A percentile compares a stretch with the other conserved stretches of the same genome.
phyloP scores from a whole-genome alignment of 2,113 vertebrate species.

The Lethenteron reissneri region DNA sequence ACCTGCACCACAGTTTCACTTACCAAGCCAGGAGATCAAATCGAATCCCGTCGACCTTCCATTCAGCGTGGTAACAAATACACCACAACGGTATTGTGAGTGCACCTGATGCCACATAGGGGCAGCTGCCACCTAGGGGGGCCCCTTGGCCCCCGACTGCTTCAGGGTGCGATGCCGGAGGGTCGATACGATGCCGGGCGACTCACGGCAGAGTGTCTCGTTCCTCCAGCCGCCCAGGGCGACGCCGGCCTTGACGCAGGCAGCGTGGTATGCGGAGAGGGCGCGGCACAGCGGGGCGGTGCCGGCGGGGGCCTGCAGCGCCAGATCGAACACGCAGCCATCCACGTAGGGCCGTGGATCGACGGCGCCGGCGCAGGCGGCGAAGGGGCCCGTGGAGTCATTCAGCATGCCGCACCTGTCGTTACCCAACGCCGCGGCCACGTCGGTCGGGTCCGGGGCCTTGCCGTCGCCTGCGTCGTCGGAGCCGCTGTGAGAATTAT shows the following conservation, averaged over 20 bases:
- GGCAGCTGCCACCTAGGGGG: too few relatives aligned
- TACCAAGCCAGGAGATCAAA: too few relatives aligned
- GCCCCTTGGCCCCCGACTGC: too few relatives aligned
- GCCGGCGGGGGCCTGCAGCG: background rate
- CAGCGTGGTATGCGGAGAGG: background rate
- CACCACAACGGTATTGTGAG: too few relatives aligned
- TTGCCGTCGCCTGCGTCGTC: background rate
- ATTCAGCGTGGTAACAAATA: too few relatives aligned
- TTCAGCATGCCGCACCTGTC: slow-evolving; percentile 1
- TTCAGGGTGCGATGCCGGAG: too few relatives aligned
- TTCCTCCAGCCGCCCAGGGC: background rate
- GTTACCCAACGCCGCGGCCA: background rate
- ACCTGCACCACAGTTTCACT: too few relatives aligned
- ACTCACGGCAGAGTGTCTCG: background rate
- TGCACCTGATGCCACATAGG: too few relatives aligned
- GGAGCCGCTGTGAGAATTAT: background rate
- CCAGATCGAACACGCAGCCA: background rate
- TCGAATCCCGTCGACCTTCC: too few relatives aligned
- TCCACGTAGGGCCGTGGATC: background rate
- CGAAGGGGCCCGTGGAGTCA: background rate
- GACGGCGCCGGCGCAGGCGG: background rate
- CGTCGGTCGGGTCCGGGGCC: background rate
- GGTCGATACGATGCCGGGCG: background rate
- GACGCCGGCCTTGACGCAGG: background rate
- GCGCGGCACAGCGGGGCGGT: background rate